Evolutionary conservation across 2,888 invertebrate genomes (phyloP).

Genomic region (Oligia latruncula): DNA sequence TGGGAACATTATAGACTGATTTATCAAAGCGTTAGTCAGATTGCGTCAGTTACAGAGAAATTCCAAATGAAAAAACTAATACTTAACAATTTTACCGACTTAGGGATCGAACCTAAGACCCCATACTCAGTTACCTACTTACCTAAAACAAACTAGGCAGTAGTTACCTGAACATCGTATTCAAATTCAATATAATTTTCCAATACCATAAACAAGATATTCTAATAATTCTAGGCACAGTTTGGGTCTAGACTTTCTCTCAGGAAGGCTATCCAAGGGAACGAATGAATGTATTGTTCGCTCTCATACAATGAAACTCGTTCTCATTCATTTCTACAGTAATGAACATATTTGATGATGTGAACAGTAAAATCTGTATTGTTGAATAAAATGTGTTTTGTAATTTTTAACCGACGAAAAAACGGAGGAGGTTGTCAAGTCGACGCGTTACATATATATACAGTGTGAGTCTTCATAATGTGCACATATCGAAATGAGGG

Average conservation of each 20-base stretch:
- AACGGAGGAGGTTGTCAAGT: too few species aligned
- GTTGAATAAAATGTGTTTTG: constrained; percentile 28
- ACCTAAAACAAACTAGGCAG: too few species aligned
- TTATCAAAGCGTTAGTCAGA: too few species aligned
- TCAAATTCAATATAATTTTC: constrained; percentile 9
- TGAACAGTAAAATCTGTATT: constrained; percentile 27
- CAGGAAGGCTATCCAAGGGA: constrained; percentile 37
- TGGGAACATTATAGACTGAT: too few species aligned
- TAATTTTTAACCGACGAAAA: neutral
- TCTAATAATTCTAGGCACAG: constrained; percentile 18
- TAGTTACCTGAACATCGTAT: neutral
- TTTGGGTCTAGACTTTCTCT: constrained; percentile 46
- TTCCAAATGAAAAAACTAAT: too few species aligned
- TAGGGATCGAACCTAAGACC: too few species aligned
- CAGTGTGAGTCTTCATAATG: too few species aligned
- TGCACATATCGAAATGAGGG: too few species aligned
- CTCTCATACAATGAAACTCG: constrained; percentile 48
- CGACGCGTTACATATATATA: too few species aligned
- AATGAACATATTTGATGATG: constrained; percentile 26
- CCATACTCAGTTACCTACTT: too few species aligned
- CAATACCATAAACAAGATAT: constrained; percentile 27
- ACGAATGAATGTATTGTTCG: constrained; percentile 47
- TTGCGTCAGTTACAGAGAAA: too few species aligned
- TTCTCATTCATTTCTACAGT: constrained; percentile 41
- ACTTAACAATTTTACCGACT: too few species aligned